Evolutionary conservation across 2,113 vertebrate species (phyloP).

Genomic region (Poecile atricapillus): DNA sequence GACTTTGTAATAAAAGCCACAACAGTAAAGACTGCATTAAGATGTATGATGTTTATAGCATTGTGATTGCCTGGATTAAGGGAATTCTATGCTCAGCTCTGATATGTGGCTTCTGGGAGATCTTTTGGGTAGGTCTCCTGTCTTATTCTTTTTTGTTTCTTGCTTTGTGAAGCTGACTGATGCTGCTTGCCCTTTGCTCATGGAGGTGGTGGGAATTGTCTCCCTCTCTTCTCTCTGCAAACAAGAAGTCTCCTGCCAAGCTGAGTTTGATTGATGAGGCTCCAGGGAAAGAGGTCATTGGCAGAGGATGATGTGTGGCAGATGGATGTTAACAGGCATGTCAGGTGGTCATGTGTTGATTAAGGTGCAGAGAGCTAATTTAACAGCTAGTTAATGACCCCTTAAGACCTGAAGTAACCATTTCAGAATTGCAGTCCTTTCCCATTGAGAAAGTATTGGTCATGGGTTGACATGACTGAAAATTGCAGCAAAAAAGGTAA

Average conservation of each 20-base stretch:
- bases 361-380: neutral
- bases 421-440: neutral
- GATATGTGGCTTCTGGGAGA: neutral
- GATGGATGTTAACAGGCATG: neutral
- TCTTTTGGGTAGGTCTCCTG: neutral
- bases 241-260: neutral
- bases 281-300: neutral
- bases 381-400: neutral
- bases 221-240: neutral
- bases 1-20: neutral
- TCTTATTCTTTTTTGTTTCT: neutral
- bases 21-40: neutral
- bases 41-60: neutral
- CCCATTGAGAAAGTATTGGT: neutral
- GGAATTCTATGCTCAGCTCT: neutral
- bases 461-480: neutral
- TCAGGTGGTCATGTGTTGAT: neutral
- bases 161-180: neutral
- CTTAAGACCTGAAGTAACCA: neutral
- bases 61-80: neutral
- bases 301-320: neutral
- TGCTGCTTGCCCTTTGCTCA: neutral
- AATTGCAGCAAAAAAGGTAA: neutral
- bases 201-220: neutral
- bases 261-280: neutral